A percentile compares a stretch with the other conserved stretches of the same genome.
Evolutionary conservation across 2,888 invertebrate genomes (phyloP).

Genomic region (Chalcosyrphus nemorum): DNA sequence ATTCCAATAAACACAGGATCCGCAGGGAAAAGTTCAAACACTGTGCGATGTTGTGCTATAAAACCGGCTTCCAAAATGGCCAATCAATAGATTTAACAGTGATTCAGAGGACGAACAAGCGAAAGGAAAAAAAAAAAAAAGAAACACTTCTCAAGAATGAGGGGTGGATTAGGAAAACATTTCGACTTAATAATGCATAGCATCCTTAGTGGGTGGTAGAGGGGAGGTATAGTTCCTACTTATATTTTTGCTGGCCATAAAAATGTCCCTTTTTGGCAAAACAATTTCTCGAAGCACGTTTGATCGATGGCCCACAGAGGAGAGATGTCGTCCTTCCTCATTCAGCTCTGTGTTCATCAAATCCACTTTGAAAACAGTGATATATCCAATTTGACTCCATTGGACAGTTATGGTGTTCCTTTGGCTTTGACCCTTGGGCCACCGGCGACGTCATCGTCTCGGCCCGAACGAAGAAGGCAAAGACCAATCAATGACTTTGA

Average conservation of each 20-base stretch:
- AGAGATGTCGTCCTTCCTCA: constrained; percentile 3
- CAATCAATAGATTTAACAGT: constrained; percentile 63
- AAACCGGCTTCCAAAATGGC: constrained; percentile 35
- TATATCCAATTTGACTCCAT: constrained; percentile 62
- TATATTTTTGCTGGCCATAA: constrained; percentile 50
- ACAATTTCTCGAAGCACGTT: constrained; percentile 41
- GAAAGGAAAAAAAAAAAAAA: background rate
- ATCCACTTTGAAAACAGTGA: constrained; percentile 42
- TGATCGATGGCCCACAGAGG: constrained; percentile 52
- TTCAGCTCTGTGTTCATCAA: background rate
- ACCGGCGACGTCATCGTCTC: too few relatives aligned
- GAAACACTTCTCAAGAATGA: background rate
- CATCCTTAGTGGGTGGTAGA: background rate
- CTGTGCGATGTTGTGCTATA: constrained; percentile 30
- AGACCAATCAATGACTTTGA: constrained; percentile 56
- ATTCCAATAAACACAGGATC: constrained; percentile 54
- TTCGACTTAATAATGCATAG: constrained; percentile 63
- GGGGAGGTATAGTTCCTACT: constrained; percentile 11
- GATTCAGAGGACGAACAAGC: background rate
- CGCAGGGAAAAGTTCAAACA: constrained; percentile 34
- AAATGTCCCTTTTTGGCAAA: constrained; percentile 26
- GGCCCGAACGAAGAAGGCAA: background rate
- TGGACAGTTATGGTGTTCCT: constrained; percentile 63
- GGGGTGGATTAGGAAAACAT: constrained; percentile 45
- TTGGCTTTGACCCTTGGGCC: constrained; percentile 38